Evolutionary conservation across 2,113 vertebrate genomes (phyloP), one percentile per base, ranked within the genome.

Genomic region (Centropus unirufus): DNA sequence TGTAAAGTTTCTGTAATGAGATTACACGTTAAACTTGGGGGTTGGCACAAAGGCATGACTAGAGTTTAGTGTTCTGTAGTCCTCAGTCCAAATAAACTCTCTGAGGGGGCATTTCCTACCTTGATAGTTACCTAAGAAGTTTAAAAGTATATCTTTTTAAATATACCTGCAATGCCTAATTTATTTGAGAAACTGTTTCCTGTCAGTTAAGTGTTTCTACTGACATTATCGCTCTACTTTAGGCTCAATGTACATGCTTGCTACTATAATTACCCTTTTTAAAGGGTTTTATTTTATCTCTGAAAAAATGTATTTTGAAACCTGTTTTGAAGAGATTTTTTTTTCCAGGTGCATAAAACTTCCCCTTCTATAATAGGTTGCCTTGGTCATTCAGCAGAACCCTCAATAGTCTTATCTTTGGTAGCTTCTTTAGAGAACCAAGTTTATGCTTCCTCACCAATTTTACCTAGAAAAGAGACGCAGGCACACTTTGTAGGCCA

Each of bases 1-100:
- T 95, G 90, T 75, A 94, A 93, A 87, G 92, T 93, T 92, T 95
- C 87, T 95, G 59, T 83, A 75, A 47, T 90, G 80, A 90, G 68
- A 89, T 92, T 95, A 77, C 51, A 78, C 82, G 73, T 95, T 94
- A 68, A 93, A 89, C 84, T 91, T 91, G 69, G 80, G 66, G 44
- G 21, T 93, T 73, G 74, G 73, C 61, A 90, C 82, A 55, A 91
- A 96, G 82, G 75, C 81, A 75, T 90, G 85, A 93, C 87, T 88
- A 72, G 58, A 95, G 67, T 87, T 90, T 76, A 79, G 78, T 75
- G n/a, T 93, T 91, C 88, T 91, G 82, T 73, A 94, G 78, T 66
- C 83, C 70, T 94, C 15, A 36, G 40, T 91, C 84, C 74, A 85
- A 91, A 68, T 76, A 87, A 91, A 62, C 70, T 79, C 57, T 81